Conservation (phyloP, 2,888 invertebrate genomes). For the Emmelina monodactyla region DNA sequence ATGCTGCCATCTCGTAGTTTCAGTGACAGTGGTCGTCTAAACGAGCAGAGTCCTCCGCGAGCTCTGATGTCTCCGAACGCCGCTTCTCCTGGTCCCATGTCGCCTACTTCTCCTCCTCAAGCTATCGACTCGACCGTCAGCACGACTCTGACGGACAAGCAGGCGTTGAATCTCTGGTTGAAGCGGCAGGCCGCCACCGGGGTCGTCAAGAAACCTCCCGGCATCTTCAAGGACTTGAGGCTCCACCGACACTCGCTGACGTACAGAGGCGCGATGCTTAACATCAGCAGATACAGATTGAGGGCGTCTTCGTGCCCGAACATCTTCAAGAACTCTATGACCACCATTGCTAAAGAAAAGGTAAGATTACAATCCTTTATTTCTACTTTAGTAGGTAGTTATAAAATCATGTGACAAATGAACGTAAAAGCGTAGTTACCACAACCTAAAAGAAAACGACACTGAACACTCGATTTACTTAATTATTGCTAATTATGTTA, state of each 20-base stretch:
- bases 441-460: no score
- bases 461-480: no score
- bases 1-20: constrained; percentile 77
- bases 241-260: constrained; percentile 82
- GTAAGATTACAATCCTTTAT: no score
- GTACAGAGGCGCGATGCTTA: constrained; percentile 86
- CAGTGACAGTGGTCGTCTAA: constrained; percentile 66
- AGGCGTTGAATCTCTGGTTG: constrained; percentile 65
- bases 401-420: no score
- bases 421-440: no score
- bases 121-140: constrained; percentile 23
- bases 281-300: constrained; percentile 80
- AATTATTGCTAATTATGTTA: no score
- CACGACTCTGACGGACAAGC: constrained; percentile 39
- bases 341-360: constrained; percentile 83
- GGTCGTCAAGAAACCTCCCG: constrained; percentile 63
- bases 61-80: constrained; percentile 33
- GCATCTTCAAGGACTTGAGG: constrained; percentile 76
- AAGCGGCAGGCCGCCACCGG: constrained; percentile 49
- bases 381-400: no score
- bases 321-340: constrained; percentile 86
- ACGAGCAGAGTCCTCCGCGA: constrained; percentile 46
- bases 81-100: constrained; percentile 28
- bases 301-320: constrained; percentile 91
- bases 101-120: constrained; percentile 28